Evolutionary conservation across 53 echinoderm and acorn worm species (phyloP).

Genomic region (Crossaster papposus): DNA sequence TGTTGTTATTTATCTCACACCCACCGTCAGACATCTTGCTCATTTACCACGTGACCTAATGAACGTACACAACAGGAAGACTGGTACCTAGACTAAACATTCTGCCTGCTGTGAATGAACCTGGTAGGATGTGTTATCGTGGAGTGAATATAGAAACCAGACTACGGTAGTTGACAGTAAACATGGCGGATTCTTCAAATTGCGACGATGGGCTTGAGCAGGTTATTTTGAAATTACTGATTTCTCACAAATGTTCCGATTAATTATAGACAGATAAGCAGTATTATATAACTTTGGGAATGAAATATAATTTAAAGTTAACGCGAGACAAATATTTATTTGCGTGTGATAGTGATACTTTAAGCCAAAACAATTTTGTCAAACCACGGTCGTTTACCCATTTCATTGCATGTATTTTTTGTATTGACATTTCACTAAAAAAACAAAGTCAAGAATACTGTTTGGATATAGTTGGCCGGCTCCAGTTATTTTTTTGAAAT

Average conservation of each 20-base stretch:
- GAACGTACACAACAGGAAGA: background rate
- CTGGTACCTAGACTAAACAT: background rate
- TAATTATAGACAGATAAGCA: background rate
- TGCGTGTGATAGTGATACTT: too few species aligned
- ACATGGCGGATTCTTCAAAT: constrained; percentile 47
- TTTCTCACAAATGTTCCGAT: background rate
- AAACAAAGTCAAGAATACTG: too few species aligned
- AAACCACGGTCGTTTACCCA: too few species aligned
- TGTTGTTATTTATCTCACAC: background rate
- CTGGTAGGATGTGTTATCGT: too few species aligned
- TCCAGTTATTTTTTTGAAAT: too few species aligned
- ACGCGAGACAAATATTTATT: too few species aligned
- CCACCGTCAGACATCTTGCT: constrained; percentile 62
- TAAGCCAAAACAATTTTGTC: too few species aligned
- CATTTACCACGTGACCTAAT: constrained; percentile 40
- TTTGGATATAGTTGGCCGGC: too few species aligned
- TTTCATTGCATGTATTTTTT: too few species aligned
- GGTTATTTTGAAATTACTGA: background rate
- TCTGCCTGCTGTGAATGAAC: background rate
- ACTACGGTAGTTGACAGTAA: background rate
- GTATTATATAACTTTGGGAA: too few species aligned
- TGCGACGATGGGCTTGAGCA: background rate
- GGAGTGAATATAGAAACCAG: background rate
- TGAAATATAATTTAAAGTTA: too few species aligned
- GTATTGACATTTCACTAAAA: too few species aligned